Percentiles rank a stretch among this genome's conserved stretches.
phyloP scores from a whole-genome alignment of 2,888 invertebrate species.

The Coelopa pilipes region DNA sequence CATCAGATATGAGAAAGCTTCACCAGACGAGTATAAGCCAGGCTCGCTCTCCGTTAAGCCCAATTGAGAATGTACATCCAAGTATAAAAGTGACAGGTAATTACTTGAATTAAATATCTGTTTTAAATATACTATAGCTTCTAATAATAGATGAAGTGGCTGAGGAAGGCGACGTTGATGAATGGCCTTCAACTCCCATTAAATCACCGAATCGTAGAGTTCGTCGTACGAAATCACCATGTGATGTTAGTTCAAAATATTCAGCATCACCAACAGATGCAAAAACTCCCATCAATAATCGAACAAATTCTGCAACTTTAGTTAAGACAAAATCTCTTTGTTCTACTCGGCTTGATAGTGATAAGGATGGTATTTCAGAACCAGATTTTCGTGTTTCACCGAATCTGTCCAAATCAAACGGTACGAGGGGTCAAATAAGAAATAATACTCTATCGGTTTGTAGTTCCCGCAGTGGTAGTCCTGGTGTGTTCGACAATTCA shows the following conservation, averaged over 20 bases:
- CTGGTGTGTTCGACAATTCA: constrained; percentile 42
- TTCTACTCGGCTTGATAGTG: constrained; percentile 57
- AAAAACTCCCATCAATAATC: not conserved
- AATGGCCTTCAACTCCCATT: constrained; percentile 58
- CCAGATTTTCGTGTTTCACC: constrained; percentile 54
- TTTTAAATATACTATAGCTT: not conserved
- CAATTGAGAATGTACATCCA: constrained; percentile 47
- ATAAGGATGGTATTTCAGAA: constrained; percentile 46
- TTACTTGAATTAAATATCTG: not conserved
- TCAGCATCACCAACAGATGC: not conserved
- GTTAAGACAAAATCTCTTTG: constrained; percentile 49
- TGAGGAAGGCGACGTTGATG: constrained; percentile 59
- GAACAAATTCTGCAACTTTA: not conserved
- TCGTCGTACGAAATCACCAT: constrained; percentile 43
- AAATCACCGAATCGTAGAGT: constrained; percentile 51
- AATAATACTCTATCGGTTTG: constrained; percentile 8
- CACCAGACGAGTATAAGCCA: constrained; percentile 47
- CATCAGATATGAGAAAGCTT: constrained; percentile 54
- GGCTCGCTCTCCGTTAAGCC: constrained; percentile 57
- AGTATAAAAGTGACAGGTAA: constrained; percentile 39
- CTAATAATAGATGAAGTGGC: constrained; percentile 41
- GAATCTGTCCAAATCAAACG: constrained; percentile 45
- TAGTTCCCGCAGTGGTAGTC: constrained; percentile 31
- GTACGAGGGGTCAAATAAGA: not conserved
- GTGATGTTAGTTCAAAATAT: not conserved